These are phyloP conservation scores for Corapipo altera DNA, from an alignment of 2,113 vertebrate genomes.

Conservation along the genomic window DNA sequence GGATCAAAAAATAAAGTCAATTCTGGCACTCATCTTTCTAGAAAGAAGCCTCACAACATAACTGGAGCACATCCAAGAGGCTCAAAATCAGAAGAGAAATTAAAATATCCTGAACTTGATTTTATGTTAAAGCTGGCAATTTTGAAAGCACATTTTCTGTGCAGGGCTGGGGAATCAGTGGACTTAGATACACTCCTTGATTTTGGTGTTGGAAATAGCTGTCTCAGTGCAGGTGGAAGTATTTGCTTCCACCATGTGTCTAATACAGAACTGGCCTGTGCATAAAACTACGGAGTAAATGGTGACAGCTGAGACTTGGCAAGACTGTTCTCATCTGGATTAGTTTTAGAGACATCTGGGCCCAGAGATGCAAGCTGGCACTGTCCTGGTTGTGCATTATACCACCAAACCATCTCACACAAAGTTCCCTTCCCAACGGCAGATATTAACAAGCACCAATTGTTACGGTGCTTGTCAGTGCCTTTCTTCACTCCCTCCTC, in stretches of 20 bases:
- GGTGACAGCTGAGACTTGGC: background rate
- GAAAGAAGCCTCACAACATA: background rate
- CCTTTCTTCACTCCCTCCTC: background rate
- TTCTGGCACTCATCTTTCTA: background rate
- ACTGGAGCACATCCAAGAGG: background rate
- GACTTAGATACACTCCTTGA: background rate
- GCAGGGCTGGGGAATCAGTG: background rate
- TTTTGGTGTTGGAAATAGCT: background rate
- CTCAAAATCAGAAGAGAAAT: constrained; percentile 3
- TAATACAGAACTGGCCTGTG: background rate
- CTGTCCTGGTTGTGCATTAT: background rate
- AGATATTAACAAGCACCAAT: background rate
- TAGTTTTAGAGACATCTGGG: background rate
- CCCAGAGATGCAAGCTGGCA: background rate
- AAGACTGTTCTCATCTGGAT: background rate
- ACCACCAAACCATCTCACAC: background rate
- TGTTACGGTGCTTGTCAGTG: background rate
- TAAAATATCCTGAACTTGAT: background rate
- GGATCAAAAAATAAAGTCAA: background rate
- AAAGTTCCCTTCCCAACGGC: background rate
- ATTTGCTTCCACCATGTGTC: background rate
- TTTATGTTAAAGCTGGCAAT: background rate
- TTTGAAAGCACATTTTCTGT: background rate
- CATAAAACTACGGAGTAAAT: background rate
- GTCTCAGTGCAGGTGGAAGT: background rate